Conservation (phyloP, 2,888 invertebrate genomes). For the Microdon myrmicae region DNA sequence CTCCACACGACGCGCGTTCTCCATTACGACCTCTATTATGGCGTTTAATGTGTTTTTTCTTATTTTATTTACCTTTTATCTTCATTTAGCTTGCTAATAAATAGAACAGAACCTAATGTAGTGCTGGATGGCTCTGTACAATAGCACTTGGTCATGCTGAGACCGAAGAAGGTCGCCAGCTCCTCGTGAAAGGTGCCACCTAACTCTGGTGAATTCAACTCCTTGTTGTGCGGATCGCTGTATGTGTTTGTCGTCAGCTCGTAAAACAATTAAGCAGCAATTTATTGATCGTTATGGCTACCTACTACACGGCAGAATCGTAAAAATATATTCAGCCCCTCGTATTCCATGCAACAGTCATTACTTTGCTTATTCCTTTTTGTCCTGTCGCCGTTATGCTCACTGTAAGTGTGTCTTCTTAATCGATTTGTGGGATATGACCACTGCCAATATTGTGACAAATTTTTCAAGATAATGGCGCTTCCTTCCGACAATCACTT, state of each 20-base stretch:
- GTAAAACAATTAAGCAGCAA: conserved; percentile 55
- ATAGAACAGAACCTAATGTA: conserved; percentile 49
- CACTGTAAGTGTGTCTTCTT: conserved; percentile 7
- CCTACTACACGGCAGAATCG: conserved; percentile 48
- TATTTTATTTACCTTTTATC: too few relatives aligned
- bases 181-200: conserved; percentile 26
- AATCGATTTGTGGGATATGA: conserved; percentile 34
- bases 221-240: conserved; percentile 22
- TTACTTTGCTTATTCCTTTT: background rate
- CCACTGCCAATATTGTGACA: conserved; percentile 28
- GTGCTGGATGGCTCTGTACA: conserved; percentile 12
- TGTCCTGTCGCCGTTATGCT: conserved; percentile 2
- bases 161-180: conserved; percentile 36
- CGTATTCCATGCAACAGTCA: background rate
- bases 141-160: conserved; percentile 18
- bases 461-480: too few relatives aligned
- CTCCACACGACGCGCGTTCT: background rate
- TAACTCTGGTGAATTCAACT: conserved; percentile 23
- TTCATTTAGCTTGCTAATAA: conserved; percentile 49
- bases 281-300: conserved; percentile 54
- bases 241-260: conserved; percentile 54
- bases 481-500: too few relatives aligned
- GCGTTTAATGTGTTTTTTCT: too few relatives aligned
- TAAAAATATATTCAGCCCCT: conserved; percentile 37
- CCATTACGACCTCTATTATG: too few relatives aligned